Base-by-base conservation (phyloP, 1,140 invertebrate genomes). In the Orussus abietinus region DNA sequence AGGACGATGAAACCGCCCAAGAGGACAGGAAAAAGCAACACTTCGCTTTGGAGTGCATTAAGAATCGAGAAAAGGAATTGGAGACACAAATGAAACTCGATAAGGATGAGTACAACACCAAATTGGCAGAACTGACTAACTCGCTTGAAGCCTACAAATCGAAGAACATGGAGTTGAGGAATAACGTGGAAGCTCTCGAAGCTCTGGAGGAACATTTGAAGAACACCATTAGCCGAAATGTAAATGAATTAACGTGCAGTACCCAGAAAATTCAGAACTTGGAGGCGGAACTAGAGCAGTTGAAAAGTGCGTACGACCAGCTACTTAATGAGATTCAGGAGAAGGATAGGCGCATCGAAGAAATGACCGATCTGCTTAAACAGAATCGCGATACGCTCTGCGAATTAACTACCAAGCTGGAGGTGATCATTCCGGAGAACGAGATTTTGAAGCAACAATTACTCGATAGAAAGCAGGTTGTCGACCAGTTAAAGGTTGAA, bases 391-490 rank as follows among this genome's bases (percentile, higher is more conserved):
- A 73, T 30, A 49, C 57, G 20, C 14, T 66, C 4, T 62, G 60
- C 0, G 67, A 72, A 30, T 69, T 67, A 26, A 69, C 64, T 38
- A 53, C 50, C 0, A 62, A 64, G 36, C 25, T 69, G 2, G 66
- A 72, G 29, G 57, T 20, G 1, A 46, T 67, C 3, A 49, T 45
- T 19, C 55, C 64, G 2, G 63, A 71, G 10, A 64, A 62, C 28
- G 52, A 71, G 7, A 7, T 38, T 6, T 35, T 72, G 18, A 51
- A 62, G 26, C 40, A 57, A 10, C 62, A 72, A 35, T 12, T 55
- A 6, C 14, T 32, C 0, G 61, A 62, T 2, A 38, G 51, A 10
- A 58, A 56, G 30, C 11, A 32, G 3, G 43, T 0, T 7, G 42
- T 64, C 21, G 60, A 63, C n/a, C 59, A 60, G 30, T 62, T 55